Evolutionary conservation across 1,140 invertebrate genomes (phyloP).

Genomic region (Brachionus asplanchnoidis): DNA sequence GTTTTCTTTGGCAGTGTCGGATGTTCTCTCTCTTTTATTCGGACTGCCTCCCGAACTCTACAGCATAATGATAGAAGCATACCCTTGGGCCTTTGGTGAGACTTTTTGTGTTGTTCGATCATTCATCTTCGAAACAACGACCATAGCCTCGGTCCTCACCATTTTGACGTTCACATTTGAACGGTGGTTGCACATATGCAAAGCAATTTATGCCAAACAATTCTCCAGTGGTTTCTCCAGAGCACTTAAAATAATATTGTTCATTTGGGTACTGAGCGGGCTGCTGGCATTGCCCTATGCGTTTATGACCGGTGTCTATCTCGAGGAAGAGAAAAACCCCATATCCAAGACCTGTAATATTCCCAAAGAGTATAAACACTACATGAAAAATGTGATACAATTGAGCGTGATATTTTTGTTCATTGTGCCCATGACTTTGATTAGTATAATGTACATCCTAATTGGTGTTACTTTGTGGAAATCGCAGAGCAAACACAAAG

Average conservation of each 20-base stretch:
- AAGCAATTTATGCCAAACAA: slow-evolving; percentile 79
- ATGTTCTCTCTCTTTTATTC: slow-evolving; percentile 71
- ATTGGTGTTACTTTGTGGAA: slow-evolving; percentile 54
- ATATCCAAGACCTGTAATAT: slow-evolving; percentile 45
- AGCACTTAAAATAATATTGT: slow-evolving; percentile 72
- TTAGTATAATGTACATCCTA: slow-evolving; percentile 54
- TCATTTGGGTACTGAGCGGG: slow-evolving; percentile 72
- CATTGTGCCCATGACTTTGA: slow-evolving; percentile 55
- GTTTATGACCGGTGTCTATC: slow-evolving; percentile 41
- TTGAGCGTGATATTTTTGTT: slow-evolving; percentile 53
- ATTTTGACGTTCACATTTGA: slow-evolving; percentile 90
- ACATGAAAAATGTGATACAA: slow-evolving; percentile 35
- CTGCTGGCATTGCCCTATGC: slow-evolving; percentile 68
- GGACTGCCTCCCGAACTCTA: slow-evolving; percentile 80
- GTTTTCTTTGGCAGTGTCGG: slow-evolving; percentile 83
- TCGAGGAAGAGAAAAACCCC: background rate
- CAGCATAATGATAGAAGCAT: slow-evolving; percentile 70
- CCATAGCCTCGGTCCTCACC: slow-evolving; percentile 84
- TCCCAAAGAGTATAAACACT: slow-evolving; percentile 38
- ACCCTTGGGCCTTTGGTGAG: slow-evolving; percentile 80
- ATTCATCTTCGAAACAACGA: slow-evolving; percentile 78
- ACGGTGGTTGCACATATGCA: slow-evolving; percentile 86
- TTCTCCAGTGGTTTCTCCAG: slow-evolving; percentile 73
- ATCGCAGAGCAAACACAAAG: slow-evolving; percentile 45
- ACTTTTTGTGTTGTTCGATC: slow-evolving; percentile 77